These are phyloP conservation scores for Halcyon smyrnensis DNA, from an alignment of 2,797 vertebrate genomes.

Conservation along the genomic window DNA sequence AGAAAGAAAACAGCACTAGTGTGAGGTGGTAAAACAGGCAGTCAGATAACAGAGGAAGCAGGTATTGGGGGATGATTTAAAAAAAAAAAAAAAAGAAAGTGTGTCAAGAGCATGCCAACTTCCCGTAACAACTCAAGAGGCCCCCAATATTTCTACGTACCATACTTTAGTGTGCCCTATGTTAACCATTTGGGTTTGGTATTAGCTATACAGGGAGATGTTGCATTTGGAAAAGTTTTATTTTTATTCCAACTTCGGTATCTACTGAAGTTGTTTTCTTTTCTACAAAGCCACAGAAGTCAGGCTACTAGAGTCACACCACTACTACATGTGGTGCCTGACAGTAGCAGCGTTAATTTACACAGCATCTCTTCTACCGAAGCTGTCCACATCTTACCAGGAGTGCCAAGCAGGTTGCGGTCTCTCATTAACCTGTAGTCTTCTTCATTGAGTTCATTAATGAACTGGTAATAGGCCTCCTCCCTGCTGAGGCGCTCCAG, in stretches of 20 bases:
- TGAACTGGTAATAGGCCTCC: constrained; percentile 97
- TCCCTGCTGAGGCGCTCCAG: constrained; percentile 94
- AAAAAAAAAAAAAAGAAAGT: neutral
- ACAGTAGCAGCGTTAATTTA: neutral
- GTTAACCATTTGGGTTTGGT: neutral
- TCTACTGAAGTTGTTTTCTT: neutral
- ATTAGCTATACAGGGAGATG: neutral
- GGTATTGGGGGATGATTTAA: neutral
- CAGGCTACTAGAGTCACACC: neutral
- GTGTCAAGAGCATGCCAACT: neutral
- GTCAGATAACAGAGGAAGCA: neutral
- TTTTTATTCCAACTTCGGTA: neutral
- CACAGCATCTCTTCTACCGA: neutral
- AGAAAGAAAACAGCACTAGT: neutral
- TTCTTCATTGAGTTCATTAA: constrained; percentile 93
- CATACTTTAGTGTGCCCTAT: neutral
- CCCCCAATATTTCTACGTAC: neutral
- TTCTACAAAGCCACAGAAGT: neutral
- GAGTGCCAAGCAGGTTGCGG: constrained; percentile 92
- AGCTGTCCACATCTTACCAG: constrained; percentile 80
- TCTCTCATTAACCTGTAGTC: constrained; percentile 97
- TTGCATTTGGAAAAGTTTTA: neutral
- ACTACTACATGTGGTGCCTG: accelerated
- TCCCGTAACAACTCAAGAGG: neutral
- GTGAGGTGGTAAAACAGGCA: neutral